Conservation (phyloP, 2,888 invertebrate species). For the Tinea semifulvella region DNA sequence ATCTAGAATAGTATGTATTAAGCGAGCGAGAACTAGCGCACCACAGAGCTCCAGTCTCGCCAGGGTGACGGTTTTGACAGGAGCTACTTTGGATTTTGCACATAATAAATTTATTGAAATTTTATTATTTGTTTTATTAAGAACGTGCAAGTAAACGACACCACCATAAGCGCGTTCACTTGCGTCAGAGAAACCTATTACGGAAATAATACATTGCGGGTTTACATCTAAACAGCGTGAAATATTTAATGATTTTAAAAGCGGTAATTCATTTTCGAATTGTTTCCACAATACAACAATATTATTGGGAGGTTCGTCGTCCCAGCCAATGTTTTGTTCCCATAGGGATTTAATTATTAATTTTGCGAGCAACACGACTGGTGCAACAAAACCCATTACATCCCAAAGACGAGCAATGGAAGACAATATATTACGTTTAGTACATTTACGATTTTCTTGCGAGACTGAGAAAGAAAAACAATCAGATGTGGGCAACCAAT, state of each 20-base stretch:
- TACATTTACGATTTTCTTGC: conserved; percentile 14
- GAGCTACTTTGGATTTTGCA: conserved; percentile 12
- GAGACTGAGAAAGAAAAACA: conserved; percentile 5
- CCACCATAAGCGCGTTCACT: conserved; percentile 18
- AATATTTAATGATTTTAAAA: not conserved
- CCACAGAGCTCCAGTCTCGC: conserved; percentile 14
- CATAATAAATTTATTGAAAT: not conserved
- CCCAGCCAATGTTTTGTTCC: conserved; percentile 17
- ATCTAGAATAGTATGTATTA: conserved; percentile 9
- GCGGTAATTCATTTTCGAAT: conserved; percentile 4
- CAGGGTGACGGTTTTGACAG: conserved; percentile 1
- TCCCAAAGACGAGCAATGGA: conserved; percentile 19
- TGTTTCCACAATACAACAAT: conserved; percentile 16
- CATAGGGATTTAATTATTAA: conserved; percentile 18
- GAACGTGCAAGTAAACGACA: conserved; percentile 14
- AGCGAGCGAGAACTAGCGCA: not conserved
- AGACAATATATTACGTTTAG: conserved; percentile 20
- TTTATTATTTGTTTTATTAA: not conserved
- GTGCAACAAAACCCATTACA: conserved; percentile 19
- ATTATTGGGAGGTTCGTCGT: conserved; percentile 17
- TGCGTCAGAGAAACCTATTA: conserved; percentile 16
- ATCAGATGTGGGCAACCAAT: conserved; percentile 12
- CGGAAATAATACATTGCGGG: not conserved
- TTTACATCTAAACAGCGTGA: conserved; percentile 7
- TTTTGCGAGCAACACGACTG: conserved; percentile 17